phyloP scores from a whole-genome alignment of 2,113 vertebrate species.

The Callocephalon fimbriatum region DNA sequence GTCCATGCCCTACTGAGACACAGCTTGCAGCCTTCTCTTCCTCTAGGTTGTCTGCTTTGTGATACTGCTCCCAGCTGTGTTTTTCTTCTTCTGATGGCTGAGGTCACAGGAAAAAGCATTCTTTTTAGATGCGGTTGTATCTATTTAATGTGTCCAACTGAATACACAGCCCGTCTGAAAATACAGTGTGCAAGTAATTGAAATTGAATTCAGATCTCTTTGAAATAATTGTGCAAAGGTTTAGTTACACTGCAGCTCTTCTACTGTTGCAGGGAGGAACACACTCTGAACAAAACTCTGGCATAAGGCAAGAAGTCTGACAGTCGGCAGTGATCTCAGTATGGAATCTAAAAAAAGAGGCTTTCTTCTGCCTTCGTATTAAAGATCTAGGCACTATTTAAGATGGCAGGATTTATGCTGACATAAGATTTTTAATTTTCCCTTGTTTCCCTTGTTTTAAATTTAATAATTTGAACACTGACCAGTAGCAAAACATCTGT shows the following conservation, averaged over 20 bases:
- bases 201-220: background rate
- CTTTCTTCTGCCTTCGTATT: background rate
- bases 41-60: constrained; percentile 39
- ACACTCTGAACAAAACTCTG: background rate
- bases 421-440: background rate
- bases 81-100: constrained; percentile 45
- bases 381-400: background rate
- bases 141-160: constrained; percentile 26
- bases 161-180: background rate
- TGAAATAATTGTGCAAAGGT: background rate
- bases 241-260: background rate
- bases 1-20: constrained; percentile 18
- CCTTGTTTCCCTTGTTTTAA: background rate
- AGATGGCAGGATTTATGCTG: background rate
- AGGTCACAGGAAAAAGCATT: constrained; percentile 55
- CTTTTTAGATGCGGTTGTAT: background rate
- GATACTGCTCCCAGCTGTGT: constrained; percentile 65
- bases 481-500: background rate
- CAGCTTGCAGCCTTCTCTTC: constrained; percentile 57
- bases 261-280: background rate
- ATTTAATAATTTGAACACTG: background rate
- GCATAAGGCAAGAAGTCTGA: background rate
- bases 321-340: background rate
- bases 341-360: background rate
- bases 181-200: background rate